Conservation (phyloP, 2,797 vertebrate genomes). For the Chanos chanos region DNA sequence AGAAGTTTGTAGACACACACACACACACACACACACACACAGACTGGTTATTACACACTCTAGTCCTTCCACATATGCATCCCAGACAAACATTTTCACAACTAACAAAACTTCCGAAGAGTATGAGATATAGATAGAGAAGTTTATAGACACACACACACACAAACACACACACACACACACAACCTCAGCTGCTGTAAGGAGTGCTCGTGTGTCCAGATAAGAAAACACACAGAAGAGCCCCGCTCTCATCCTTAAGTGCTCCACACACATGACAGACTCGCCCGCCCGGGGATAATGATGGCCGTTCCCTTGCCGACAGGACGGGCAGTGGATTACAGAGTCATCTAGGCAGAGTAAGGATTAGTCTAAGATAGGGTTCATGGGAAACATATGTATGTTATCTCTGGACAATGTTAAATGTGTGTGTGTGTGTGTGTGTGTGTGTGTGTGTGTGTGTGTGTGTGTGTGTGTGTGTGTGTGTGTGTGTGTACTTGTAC, state of each 20-base stretch:
- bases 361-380: too few relatives aligned
- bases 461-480: background rate
- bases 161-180: conserved; percentile 45
- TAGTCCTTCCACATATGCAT: too few relatives aligned
- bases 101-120: too few relatives aligned
- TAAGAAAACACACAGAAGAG: conserved; percentile 89
- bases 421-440: background rate
- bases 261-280: conserved; percentile 74
- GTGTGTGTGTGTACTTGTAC: conserved; percentile 10
- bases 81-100: too few relatives aligned
- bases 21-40: background rate
- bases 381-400: too few relatives aligned
- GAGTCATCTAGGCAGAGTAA: conserved; percentile 1
- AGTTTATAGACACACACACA: background rate
- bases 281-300: conserved; percentile 47
- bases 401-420: background rate
- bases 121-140: too few relatives aligned
- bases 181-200: conserved; percentile 80
- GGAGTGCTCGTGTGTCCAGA: conserved; percentile 79
- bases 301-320: conserved; percentile 3
- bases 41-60: background rate
- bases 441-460: background rate
- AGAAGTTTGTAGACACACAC: background rate
- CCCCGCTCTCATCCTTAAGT: conserved; percentile 80
- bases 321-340: background rate